Evolutionary conservation across 2,888 invertebrate species (phyloP).

Genomic region (Laspeyria flexula): DNA sequence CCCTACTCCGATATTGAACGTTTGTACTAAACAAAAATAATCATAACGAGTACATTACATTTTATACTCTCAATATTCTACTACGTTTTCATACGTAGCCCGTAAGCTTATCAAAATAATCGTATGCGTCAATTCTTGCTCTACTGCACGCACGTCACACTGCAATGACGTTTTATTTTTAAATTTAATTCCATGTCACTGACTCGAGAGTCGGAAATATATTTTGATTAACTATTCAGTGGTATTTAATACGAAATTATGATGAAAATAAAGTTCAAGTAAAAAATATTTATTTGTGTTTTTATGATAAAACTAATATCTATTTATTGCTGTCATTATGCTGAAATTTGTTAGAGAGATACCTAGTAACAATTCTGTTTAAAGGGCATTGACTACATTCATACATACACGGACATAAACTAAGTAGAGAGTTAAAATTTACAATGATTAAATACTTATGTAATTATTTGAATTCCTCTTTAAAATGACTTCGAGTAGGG

Average conservation of each 20-base stretch:
- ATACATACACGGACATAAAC: too few relatives aligned
- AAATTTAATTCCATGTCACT: conserved; percentile 72
- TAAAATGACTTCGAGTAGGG: too few relatives aligned
- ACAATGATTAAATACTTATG: too few relatives aligned
- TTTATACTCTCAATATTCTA: conserved; percentile 7
- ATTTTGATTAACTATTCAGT: conserved; percentile 38
- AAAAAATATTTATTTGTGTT: neutral
- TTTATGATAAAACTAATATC: neutral
- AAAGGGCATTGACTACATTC: too few relatives aligned
- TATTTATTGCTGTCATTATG: neutral
- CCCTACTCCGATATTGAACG: conserved; percentile 22
- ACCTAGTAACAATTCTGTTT: too few relatives aligned
- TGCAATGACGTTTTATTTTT: conserved; percentile 71
- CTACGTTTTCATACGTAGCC: conserved; percentile 4
- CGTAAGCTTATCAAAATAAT: conserved; percentile 40
- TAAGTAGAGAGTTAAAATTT: too few relatives aligned
- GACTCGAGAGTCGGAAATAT: conserved; percentile 63
- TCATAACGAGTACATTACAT: conserved; percentile 45
- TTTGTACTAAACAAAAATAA: conserved; percentile 23
- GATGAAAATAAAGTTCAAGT: conserved; percentile 1
- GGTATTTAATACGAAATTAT: conserved; percentile 2
- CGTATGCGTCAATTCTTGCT: conserved; percentile 1
- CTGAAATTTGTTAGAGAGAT: too few relatives aligned
- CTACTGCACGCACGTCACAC: conserved; percentile 35
- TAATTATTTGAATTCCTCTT: too few relatives aligned